Evolutionary conservation across 2,797 vertebrate species (phyloP).

Genomic region (Odontamblyopus rebecca): DNA sequence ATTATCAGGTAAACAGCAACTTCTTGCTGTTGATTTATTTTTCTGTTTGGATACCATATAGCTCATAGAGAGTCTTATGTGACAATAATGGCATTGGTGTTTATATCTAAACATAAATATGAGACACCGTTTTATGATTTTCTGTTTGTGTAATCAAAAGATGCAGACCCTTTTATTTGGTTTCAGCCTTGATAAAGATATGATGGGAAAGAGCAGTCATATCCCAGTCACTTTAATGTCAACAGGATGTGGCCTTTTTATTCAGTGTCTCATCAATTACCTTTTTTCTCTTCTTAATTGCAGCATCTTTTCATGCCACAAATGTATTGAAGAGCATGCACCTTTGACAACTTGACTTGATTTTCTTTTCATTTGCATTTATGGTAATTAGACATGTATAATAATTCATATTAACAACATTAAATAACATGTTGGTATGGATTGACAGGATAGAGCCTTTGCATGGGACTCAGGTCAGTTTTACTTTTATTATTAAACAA

Average conservation of each 20-base stretch:
- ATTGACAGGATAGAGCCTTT: neutral
- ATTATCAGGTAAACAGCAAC: neutral
- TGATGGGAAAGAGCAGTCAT: neutral
- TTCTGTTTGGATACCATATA: neutral
- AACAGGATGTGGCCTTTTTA: neutral
- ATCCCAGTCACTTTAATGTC: neutral
- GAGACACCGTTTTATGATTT: neutral
- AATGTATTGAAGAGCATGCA: neutral
- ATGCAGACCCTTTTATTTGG: neutral
- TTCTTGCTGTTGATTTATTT: neutral
- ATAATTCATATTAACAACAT: neutral
- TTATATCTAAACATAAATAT: neutral
- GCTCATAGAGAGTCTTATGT: neutral
- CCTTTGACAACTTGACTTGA: neutral
- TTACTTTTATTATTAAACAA: neutral
- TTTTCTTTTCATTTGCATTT: slow-evolving; percentile 7
- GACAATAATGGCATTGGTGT: neutral
- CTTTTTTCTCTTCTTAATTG: slow-evolving; percentile 9
- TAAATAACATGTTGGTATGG: neutral
- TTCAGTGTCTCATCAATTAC: neutral
- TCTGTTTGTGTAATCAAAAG: neutral
- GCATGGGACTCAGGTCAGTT: neutral
- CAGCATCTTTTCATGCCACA: neutral
- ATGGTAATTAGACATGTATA: slow-evolving; percentile 4
- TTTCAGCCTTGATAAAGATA: neutral